These are phyloP conservation scores for Micoletzkya japonica DNA, from an alignment of 2,888 invertebrate species.

Conservation along the genomic window DNA sequence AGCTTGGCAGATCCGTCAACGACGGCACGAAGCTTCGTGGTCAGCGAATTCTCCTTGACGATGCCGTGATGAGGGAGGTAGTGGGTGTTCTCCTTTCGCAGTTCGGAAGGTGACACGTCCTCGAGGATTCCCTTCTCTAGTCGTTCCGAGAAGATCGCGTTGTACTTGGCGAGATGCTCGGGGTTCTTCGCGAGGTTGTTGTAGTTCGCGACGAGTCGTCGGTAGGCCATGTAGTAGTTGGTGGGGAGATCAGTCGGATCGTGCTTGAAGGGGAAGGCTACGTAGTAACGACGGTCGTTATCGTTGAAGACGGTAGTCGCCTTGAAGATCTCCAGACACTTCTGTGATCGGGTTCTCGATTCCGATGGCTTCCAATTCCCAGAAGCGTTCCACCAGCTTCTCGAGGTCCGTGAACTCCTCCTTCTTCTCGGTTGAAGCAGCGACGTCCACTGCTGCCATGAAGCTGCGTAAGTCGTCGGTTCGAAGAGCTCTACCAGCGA, in stretches of 20 bases:
- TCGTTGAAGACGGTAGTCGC: constrained; percentile 1
- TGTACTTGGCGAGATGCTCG: constrained; percentile 26
- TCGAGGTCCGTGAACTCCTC: not conserved
- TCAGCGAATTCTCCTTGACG: constrained; percentile 18
- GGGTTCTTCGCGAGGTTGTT: constrained; percentile 1
- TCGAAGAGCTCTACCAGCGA: not conserved
- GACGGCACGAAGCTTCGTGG: constrained; percentile 35
- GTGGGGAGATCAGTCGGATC: not conserved
- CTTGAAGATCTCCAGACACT: not conserved
- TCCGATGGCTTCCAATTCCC: constrained; percentile 13
- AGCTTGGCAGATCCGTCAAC: constrained; percentile 33
- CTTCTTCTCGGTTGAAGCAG: too few species aligned
- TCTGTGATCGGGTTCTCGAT: constrained; percentile 6
- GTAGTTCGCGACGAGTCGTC: constrained; percentile 5
- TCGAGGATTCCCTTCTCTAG: constrained; percentile 30
- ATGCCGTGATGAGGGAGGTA: constrained; percentile 34
- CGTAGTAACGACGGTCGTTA: constrained; percentile 5
- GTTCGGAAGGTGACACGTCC: constrained; percentile 17
- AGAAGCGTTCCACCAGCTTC: not conserved
- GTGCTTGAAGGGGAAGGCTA: not conserved
- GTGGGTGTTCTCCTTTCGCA: constrained; percentile 1
- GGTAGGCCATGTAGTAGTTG: constrained; percentile 2
- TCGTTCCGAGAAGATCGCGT: constrained; percentile 27
- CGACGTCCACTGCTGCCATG: not conserved
- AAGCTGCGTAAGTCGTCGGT: too few species aligned